Base-by-base conservation (phyloP, 2,113 vertebrate genomes). In the Melospiza georgiana region DNA sequence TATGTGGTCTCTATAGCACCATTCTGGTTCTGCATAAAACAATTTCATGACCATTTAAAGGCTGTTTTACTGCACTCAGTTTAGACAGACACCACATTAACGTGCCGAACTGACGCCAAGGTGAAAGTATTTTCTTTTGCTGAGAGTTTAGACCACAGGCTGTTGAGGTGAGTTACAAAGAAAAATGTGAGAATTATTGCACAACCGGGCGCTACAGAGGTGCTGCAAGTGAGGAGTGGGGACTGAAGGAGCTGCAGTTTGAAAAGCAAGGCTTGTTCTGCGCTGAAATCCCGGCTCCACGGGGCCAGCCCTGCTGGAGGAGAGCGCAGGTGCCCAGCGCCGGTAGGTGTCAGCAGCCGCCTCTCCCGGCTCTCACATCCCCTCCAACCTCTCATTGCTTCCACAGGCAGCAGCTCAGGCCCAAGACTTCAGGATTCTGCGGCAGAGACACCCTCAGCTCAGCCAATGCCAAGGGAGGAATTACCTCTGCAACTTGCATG, bases 321-420 rank as follows among this genome's bases (percentile, higher is more conserved):
- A 57, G 67, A 66, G 23, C 4, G 17, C 1, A 10, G 69, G 27
- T 10, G 39, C 55, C 9, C 0, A 3, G 10, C 3, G 51, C 78
- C 92, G 58, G 87, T 73, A 85, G 92, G 28, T 96, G 94, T 62
- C 95, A 94, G 87, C 84, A 69, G 37, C 74, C 21, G 41, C 71
- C 35, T 20, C 19, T 48, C 44, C 44, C 10, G 20, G 44, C 20
- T 21, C 25, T 11, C 16, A 10, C 52, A 30, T 31, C 52, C 28
- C 24, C 33, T 67, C 67, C 58, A 33, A 16, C 12, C 43, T 39
- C 20, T 1, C 49, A 22, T 6, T 80, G 39, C 22, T 62, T 52
- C 81, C 80, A 11, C 0, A 19, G 15, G 49, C 35, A 73, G 49
- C 8, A 61, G 51, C 31, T 54, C 49, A 57, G 51, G 33, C 19